Evolutionary conservation across 2,888 invertebrate genomes (phyloP).

Genomic region (Clitarchus hookeri): DNA sequence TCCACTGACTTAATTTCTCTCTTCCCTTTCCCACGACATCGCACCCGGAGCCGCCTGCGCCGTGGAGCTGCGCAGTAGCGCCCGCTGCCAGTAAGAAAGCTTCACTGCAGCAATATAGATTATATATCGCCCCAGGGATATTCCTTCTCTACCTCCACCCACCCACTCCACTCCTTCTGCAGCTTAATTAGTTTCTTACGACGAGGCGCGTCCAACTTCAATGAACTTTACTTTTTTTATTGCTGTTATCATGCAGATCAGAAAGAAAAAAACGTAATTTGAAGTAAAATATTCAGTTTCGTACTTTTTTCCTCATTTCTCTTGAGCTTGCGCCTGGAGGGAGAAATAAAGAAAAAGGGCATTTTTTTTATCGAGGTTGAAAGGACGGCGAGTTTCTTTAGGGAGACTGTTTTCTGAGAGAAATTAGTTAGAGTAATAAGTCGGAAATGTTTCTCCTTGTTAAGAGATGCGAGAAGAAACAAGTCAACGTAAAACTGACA

Average conservation of each 20-base stretch:
- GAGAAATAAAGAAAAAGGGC: background rate
- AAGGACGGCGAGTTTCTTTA: background rate
- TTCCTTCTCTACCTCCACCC: background rate
- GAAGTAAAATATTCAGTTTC: background rate
- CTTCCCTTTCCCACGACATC: background rate
- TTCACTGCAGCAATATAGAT: conserved; percentile 7
- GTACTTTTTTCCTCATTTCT: background rate
- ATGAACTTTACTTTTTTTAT: conserved; percentile 1
- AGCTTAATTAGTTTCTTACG: conserved; percentile 14
- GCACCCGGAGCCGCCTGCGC: background rate
- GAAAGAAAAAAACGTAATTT: background rate
- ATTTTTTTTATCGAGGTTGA: background rate
- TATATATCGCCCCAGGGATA: conserved; percentile 14
- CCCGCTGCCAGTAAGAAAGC: background rate
- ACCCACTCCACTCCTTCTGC: background rate
- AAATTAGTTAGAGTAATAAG: background rate
- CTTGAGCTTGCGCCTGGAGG: background rate
- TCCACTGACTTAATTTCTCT: conserved; percentile 2
- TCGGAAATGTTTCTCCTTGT: background rate
- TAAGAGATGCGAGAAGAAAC: background rate
- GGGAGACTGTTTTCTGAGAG: background rate
- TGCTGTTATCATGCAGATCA: conserved; percentile 14
- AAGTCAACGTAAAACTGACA: background rate
- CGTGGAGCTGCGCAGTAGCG: background rate
- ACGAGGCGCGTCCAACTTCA: conserved; percentile 6